Evolutionary conservation across 2,888 invertebrate genomes (phyloP).

Genomic region (Petrolisthes cinctipes): DNA sequence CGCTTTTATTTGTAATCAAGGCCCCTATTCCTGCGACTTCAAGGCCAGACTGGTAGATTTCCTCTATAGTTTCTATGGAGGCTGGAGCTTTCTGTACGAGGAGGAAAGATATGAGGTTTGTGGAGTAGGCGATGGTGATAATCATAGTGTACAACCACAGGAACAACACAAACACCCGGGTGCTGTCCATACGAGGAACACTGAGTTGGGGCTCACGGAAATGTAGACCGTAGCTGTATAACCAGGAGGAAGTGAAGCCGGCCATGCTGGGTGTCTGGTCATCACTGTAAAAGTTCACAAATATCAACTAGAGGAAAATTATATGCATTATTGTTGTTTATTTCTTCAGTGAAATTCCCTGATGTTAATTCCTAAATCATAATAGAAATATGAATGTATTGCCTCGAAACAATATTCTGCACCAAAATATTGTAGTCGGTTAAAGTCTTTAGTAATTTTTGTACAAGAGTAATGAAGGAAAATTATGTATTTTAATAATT

Average conservation of each 20-base stretch:
- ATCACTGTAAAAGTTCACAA: not conserved
- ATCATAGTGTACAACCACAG: slow-evolving; percentile 55
- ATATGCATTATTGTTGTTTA: too few species aligned
- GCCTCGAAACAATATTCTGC: too few species aligned
- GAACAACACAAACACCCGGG: slow-evolving; percentile 32
- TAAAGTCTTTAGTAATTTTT: too few species aligned
- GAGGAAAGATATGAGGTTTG: slow-evolving; percentile 67
- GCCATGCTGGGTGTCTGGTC: not conserved
- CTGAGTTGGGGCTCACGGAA: not conserved
- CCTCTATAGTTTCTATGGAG: slow-evolving; percentile 56
- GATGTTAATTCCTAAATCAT: too few species aligned
- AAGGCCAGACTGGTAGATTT: slow-evolving; percentile 50
- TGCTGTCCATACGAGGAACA: slow-evolving; percentile 20
- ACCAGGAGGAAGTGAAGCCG: slow-evolving; percentile 1
- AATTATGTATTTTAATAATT: too few species aligned
- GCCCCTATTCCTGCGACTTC: slow-evolving; percentile 32
- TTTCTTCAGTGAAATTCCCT: too few species aligned
- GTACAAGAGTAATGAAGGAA: too few species aligned
- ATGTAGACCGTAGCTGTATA: slow-evolving; percentile 32
- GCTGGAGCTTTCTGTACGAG: slow-evolving; percentile 53
- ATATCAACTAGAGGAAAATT: too few species aligned
- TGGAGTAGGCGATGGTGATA: slow-evolving; percentile 59
- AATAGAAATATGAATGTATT: too few species aligned
- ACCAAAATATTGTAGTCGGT: too few species aligned
- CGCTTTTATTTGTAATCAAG: too few species aligned